These are phyloP conservation scores for Solenodon paradoxus DNA, from an alignment of 2,113 vertebrate genomes.

Conservation along the genomic window DNA sequence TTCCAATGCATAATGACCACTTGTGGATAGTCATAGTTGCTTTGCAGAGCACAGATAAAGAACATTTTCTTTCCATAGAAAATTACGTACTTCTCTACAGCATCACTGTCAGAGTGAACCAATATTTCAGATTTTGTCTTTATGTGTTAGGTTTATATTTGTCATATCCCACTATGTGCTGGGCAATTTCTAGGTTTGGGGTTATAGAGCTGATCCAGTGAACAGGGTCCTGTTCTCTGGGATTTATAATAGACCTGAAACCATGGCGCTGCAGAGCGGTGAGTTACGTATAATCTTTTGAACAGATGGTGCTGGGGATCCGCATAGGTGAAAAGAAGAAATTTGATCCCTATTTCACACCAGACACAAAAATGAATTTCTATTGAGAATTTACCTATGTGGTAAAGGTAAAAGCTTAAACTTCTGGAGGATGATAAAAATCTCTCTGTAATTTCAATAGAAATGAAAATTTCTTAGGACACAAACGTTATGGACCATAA, in stretches of 20 bases:
- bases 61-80: not conserved
- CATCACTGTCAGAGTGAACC: not conserved
- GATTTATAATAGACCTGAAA: not conserved
- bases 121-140: not conserved
- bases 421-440: not conserved
- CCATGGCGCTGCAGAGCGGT: not conserved
- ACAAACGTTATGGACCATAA: not conserved
- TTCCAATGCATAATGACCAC: not conserved
- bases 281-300: not conserved
- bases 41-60: not conserved
- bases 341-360: not conserved
- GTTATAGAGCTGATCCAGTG: not conserved
- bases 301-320: not conserved
- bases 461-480: not conserved
- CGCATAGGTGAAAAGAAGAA: not conserved
- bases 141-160: not conserved
- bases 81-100: not conserved
- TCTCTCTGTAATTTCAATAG: not conserved
- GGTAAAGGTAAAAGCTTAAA: slow-evolving; percentile 17
- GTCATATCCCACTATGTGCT: not conserved
- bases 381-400: not conserved
- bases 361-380: not conserved
- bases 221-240: not conserved
- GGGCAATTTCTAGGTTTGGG: not conserved
- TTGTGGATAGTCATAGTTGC: not conserved